phyloP scores from a whole-genome alignment of 2,113 vertebrate species.

The Gnathochromis pfefferi region DNA sequence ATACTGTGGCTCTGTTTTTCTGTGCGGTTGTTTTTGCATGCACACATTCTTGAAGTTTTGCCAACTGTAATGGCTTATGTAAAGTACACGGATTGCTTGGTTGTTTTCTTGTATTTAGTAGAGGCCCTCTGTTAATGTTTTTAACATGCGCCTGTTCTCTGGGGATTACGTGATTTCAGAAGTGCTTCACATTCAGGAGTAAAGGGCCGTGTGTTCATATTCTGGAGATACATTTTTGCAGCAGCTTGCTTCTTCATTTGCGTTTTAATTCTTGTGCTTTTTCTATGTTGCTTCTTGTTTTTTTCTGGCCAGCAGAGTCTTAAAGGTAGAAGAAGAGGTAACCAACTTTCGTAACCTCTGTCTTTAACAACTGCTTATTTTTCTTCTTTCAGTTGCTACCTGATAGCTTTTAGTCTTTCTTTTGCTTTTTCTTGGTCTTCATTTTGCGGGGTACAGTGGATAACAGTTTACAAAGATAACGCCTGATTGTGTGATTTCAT shows the following conservation, averaged over 20 bases:
- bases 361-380: neutral
- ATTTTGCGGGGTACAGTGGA: neutral
- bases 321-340: neutral
- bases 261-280: neutral
- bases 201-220: neutral
- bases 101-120: neutral
- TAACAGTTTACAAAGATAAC: neutral
- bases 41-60: neutral
- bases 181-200: neutral
- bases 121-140: neutral
- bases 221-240: neutral
- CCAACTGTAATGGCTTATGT: neutral
- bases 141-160: neutral
- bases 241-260: constrained; percentile 5
- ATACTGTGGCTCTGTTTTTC: neutral
- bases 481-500: neutral
- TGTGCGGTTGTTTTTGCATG: neutral
- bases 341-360: neutral
- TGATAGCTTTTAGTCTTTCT: neutral
- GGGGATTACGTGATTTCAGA: neutral
- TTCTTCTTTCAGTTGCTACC: neutral
- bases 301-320: neutral
- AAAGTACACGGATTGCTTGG: neutral
- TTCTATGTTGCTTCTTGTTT: neutral
- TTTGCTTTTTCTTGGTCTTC: neutral